phyloP scores from a whole-genome alignment of 2,113 vertebrate species.

The Macrotus californicus region DNA sequence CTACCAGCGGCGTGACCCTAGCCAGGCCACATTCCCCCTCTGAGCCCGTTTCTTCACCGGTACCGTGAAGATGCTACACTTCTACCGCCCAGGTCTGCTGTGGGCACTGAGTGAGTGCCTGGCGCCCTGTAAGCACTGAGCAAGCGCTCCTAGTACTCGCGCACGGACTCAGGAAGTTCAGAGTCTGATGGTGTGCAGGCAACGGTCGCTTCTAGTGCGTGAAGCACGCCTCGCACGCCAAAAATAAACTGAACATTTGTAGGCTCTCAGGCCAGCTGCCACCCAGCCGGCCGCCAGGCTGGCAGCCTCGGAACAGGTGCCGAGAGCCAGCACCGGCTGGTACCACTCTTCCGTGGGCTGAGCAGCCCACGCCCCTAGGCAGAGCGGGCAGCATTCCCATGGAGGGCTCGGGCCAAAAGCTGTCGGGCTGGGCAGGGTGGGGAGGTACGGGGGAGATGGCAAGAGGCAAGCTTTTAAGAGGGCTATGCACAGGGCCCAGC shows the following conservation, averaged over 20 bases:
- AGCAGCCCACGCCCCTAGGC: background rate
- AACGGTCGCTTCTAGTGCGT: accelerated
- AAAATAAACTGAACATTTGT: background rate
- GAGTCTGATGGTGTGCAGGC: background rate
- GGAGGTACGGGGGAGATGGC: accelerated
- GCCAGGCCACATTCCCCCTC: background rate
- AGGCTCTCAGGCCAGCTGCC: constrained; percentile 29
- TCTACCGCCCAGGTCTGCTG: background rate
- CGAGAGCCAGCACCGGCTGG: background rate
- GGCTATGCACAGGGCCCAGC: accelerated
- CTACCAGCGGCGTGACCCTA: background rate
- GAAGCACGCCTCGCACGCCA: background rate
- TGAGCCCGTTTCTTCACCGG: background rate
- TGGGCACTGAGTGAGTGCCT: background rate
- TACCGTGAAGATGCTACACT: accelerated
- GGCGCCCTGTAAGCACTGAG: accelerated
- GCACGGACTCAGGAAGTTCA: background rate
- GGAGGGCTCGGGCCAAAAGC: background rate
- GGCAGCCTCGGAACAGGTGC: constrained; percentile 35
- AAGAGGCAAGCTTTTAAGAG: background rate
- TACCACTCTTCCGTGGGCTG: background rate
- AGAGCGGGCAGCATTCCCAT: background rate
- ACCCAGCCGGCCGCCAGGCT: background rate
- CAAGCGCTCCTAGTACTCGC: background rate
- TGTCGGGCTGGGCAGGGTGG: background rate